Base-by-base conservation (phyloP, 2,113 vertebrate species). In the Hyla sarda region DNA sequence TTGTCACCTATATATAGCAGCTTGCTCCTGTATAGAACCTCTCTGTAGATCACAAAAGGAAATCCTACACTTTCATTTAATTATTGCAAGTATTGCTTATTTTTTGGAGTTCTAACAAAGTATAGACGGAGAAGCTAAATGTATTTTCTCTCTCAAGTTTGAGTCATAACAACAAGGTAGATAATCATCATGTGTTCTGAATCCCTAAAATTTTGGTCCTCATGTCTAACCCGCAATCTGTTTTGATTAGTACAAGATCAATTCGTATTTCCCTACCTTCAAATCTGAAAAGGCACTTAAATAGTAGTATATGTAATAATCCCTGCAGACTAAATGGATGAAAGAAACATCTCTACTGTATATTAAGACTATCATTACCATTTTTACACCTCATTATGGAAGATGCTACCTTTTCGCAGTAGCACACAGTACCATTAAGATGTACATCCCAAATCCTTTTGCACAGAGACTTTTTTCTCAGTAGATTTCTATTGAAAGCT, bases 291-390 rank as follows among this genome's bases (percentile, higher is more conserved):
- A 80, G 77, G 13, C 54, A 80, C 77, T 47, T 65, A 65, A 62
- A 60, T 7, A 56, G 14, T 45, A 37, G 14, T 81, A 16, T 21
- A 62, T 14, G 32, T 7, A 65, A 65, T 62, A 47, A 65, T 81
- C 78, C n/a, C n/a, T 65, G 23, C n/a, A 47, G 60, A n/a, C 56
- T 81, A 28, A 32, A 60, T 19, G 32, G 37, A 84, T 62, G 71
- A 69, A 76, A 84, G 69, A 75, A 84, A 84, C 32, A 75, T 69
- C 12, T 79, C 25, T 32, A 54, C 47, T 79, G 62, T 79, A 84
- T 77, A 84, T 71, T 69, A 85, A 71, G 32, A 25, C 74, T 71
- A 58, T 58, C 75, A 71, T 79, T 80, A 73, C 34, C 84, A 85
- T 80, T 72, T 86, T 73, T 73, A 81, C 78, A 62, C 58, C 60